Percentiles rank a stretch among this genome's conserved stretches.
phyloP scores from a whole-genome alignment of 2,797 vertebrate species.

The Nyctalus aviator region DNA sequence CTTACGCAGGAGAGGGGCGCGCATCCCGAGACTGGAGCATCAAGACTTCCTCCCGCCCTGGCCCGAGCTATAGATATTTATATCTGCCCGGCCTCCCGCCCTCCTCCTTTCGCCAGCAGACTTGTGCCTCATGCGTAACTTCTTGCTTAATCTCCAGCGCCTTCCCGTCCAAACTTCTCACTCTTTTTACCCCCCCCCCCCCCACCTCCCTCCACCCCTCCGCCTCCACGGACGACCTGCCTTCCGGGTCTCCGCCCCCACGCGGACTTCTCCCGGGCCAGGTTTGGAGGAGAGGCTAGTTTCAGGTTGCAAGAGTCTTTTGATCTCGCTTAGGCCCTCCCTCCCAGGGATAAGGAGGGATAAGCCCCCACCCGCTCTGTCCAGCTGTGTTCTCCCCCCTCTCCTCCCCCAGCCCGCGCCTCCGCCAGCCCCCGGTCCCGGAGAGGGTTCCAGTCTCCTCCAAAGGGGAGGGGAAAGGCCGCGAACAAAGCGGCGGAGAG shows the following conservation, averaged over 20 bases:
- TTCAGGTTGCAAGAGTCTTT: conserved; percentile 56
- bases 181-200: neutral
- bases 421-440: neutral
- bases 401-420: too few relatives aligned
- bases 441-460: neutral
- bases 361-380: neutral
- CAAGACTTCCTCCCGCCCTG: neutral
- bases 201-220: neutral
- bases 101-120: neutral
- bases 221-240: conserved; percentile 33
- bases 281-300: conserved; percentile 50
- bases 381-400: neutral
- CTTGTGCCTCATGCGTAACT: conserved; percentile 52
- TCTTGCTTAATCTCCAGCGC: neutral
- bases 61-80: neutral
- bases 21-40: neutral
- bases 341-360: too few relatives aligned
- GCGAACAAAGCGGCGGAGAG: conserved; percentile 51
- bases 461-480: neutral
- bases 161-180: conserved; percentile 57
- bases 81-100: neutral
- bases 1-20: neutral
- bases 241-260: conserved; percentile 54
- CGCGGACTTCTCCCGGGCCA: neutral
- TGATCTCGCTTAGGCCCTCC: neutral